Evolutionary conservation across 2,113 vertebrate species (phyloP), one percentile per base, ranked within the genome.

Genomic region (Oncorhynchus keta): DNA sequence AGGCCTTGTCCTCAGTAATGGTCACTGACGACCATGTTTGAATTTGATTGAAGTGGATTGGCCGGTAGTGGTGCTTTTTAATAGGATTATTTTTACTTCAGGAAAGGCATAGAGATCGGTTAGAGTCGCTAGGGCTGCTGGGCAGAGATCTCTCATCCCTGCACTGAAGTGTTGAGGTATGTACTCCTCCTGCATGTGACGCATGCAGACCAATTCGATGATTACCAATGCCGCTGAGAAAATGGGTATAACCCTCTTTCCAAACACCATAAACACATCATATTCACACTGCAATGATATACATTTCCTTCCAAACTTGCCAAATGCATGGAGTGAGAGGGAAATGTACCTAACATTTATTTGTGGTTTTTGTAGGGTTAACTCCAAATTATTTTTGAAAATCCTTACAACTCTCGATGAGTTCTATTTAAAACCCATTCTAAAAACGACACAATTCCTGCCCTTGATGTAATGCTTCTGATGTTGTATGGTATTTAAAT

Each of bases 401-500:
- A 55, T 55, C 51, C 51, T 18, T 18, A 55, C 49, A 55, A 55
- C 14, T 55, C 49, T 14, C 1, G 16, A 55, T 18, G 51, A 18
- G 51, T 14, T 16, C 51, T 18, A 5, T 55, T 55, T 1, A 14
- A 55, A 55, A 55, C 51, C 51, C 51, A 55, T 55, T 55, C 51
- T 18, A 55, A 51, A 51, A 51, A 14, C 1, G 3, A 51, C 14
- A 51, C 14, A 83, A 76, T 73, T 74, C 68, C 83, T 85, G 68
- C 82, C 69, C 81, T 84, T 82, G 83, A 72, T 79, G 78, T 81
- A 70, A 83, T 86, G 85, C 86, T 83, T 85, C 85, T 92, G 87
- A 90, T 92, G 91, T 92, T 90, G 92, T 94, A 90, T 90, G 93
- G 92, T 93, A 84, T 85, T 75, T 81, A 79, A 84, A 79, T 90